Base-by-base conservation (phyloP, 2,113 vertebrate genomes). In the Romanogobio albipinnatus region DNA sequence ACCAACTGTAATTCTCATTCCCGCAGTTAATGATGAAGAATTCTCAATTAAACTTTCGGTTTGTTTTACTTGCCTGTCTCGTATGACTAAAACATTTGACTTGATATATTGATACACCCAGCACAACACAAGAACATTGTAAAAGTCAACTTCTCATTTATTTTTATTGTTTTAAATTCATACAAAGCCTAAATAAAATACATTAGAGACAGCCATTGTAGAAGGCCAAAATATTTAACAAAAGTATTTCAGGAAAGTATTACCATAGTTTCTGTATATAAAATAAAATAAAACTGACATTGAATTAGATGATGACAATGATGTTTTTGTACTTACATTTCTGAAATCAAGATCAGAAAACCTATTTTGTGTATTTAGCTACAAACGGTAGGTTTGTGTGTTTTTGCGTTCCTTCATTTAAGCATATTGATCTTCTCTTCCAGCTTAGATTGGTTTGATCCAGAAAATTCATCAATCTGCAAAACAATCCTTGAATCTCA, bases 391-490 rank as follows among this genome's bases (percentile, higher is more conserved):
- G 36, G 9, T 68, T 66, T 71, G 7, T 36, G 2, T 29, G 9
- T 39, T 9, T 24, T 6, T 53, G 51, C 14, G 5, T 2, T 51
- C 51, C 47, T 78, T 86, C 58, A 88, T 83, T 76, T 87, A 62
- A 49, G 14, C 5, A 2, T 1, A 1, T 43, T 0, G 24, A 94
- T 1, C 4, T 49, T 86, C 0, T 81, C 4, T 0, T 1, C 0
- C 47, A 95, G 86, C 1, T 9, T 80, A 0, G 0, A 0, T 0
- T 0, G 0, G 53, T 91, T 89, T 1, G 92, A 86, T 0, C 94
- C 93, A 1, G 91, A 88, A 84, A 95, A 92, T 0, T 90, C 81
- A 0, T 24, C 0, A 26, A 94, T 1, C 94, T 94, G 88, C 66
- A 87, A 90, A 45, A 29, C 85, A 29, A 8, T 59, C 15, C 39